Conservation (phyloP, 2,888 invertebrate species). For the Eutolmus rufibarbis region DNA sequence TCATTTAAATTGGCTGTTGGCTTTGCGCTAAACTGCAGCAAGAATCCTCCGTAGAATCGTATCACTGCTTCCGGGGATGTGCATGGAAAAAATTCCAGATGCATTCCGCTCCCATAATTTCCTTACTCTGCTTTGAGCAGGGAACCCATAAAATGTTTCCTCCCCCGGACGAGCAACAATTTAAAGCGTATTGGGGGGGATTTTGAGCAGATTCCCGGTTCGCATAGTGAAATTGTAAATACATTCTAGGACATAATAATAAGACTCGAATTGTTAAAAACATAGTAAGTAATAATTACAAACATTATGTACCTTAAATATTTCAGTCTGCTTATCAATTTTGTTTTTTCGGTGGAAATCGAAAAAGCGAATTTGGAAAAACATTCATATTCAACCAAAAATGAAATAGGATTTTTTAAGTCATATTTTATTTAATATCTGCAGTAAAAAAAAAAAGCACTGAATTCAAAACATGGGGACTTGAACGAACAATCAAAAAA, state of each 20-base stretch:
- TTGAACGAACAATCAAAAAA: no score
- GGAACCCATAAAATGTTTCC: neutral
- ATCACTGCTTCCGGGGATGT: neutral
- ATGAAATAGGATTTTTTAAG: no score
- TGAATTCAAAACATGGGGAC: no score
- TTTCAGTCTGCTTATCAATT: no score
- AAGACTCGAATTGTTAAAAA: neutral
- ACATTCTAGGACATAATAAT: neutral
- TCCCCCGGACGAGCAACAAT: neutral
- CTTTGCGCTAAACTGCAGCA: neutral
- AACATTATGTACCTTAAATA: no score
- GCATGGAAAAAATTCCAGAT: neutral
- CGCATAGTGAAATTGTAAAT: neutral
- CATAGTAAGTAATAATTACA: no score
- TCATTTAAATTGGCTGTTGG: neutral
- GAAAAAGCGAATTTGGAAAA: no score
- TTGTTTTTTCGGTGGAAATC: no score
- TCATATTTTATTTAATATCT: no score
- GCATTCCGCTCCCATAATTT: neutral
- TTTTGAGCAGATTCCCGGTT: neutral
- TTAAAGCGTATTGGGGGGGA: neutral
- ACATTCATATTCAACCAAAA: no score
- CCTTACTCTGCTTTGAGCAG: neutral
- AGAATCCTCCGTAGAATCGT: neutral
- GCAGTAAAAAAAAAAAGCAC: no score